Evolutionary conservation across 2,113 vertebrate genomes (phyloP), one percentile per base, ranked within the genome.

Genomic region (Neofelis nebulosa): DNA sequence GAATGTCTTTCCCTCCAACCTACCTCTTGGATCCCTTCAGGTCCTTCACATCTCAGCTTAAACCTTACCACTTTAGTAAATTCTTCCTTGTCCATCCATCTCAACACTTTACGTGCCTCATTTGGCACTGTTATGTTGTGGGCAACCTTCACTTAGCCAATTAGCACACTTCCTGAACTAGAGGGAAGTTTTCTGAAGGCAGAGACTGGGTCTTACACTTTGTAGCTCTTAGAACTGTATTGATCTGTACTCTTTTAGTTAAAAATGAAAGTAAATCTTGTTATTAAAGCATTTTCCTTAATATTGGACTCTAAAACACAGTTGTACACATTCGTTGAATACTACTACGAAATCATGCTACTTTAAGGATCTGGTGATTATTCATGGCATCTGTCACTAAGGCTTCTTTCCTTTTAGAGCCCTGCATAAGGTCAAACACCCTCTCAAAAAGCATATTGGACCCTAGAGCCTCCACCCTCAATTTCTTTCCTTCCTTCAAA

Each of bases 401-500:
- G 16, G 11, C 19, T 84, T 97, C n/a, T 93, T 96, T 96, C 27
- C 69, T 90, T 93, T 93, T 84, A 89, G 38, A 95, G 69, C 31
- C 36, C 11, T 80, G 13, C 38, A 87, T 96, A 74, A 95, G 86
- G 63, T 80, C 91, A 93, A 19, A 45, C 33, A 91, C 38, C 41
- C 45, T 95, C 48, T 50, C 48, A 96, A 87, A 88, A 91, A 79
- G 66, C 23, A 48, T 65, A 65, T 65, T 41, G 21, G 48, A 91
- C 25, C 13, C 38, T 66, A 68, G 19, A 68, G 71, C 65, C 45
- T 94, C 52, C 33, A 93, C 21, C 19, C 13, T 41, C 45, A 86
- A 36, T 91, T 91, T 45, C 76, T 89, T 95, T 85, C 52, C 15
- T 36, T 95, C 15, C 31, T 97, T 96, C 36, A 94, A 31, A 92